Evolutionary conservation across 2,113 vertebrate species (phyloP).

Genomic region (Galemys pyrenaicus): DNA sequence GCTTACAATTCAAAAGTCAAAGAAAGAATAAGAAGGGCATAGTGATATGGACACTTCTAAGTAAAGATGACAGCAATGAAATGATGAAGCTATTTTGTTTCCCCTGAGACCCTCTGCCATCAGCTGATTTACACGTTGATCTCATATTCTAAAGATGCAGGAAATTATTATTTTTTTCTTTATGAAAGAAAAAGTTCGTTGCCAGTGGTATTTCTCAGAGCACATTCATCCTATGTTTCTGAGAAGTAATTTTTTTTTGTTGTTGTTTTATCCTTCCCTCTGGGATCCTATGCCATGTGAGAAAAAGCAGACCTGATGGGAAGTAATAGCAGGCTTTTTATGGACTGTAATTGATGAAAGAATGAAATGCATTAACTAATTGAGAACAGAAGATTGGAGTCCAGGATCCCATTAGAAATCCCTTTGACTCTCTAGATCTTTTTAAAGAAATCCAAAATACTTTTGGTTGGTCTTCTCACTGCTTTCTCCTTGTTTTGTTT

Average conservation of each 20-base stretch:
- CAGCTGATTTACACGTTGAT: constrained; percentile 56
- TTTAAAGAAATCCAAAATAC: constrained; percentile 68
- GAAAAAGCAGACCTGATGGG: constrained; percentile 56
- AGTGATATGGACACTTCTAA: neutral
- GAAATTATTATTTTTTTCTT: constrained; percentile 58
- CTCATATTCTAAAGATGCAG: constrained; percentile 21
- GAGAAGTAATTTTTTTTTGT: constrained; percentile 60
- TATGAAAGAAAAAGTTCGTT: neutral
- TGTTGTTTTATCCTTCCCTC: constrained; percentile 35
- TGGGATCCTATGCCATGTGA: constrained; percentile 67
- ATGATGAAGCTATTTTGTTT: neutral
- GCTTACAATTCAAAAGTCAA: constrained; percentile 6
- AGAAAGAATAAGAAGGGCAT: neutral
- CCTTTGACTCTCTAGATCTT: constrained; percentile 64
- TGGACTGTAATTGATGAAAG: constrained; percentile 76
- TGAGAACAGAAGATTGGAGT: constrained; percentile 75
- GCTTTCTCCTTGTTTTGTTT: constrained; percentile 41
- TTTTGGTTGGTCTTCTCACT: constrained; percentile 52
- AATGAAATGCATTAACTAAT: constrained; percentile 76
- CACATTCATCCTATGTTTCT: constrained; percentile 65
- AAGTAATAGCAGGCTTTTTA: constrained; percentile 63
- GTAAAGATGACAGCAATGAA: neutral
- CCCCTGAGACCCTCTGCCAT: neutral
- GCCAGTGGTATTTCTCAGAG: constrained; percentile 53
- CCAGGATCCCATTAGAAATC: constrained; percentile 66